Percentiles rank a stretch among this genome's conserved stretches.
These are phyloP conservation scores for Molorchus minor DNA, from an alignment of 2,888 invertebrate genomes.

Conservation along the genomic window DNA sequence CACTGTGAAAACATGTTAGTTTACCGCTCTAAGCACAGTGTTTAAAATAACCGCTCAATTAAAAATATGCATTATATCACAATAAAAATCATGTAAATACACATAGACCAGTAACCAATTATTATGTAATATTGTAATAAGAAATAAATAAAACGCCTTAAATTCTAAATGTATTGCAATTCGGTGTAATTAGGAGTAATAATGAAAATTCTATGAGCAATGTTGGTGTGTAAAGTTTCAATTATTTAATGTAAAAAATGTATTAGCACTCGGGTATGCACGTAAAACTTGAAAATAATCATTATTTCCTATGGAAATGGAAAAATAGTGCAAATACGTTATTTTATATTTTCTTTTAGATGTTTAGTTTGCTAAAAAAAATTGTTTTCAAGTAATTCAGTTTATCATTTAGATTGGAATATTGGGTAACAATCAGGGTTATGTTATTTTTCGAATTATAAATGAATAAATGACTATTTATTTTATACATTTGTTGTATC, in stretches of 20 bases:
- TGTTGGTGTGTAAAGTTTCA: slow-evolving; percentile 27
- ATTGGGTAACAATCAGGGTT: no score
- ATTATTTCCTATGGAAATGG: slow-evolving; percentile 25
- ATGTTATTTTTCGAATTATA: no score
- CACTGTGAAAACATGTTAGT: neutral
- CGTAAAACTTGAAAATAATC: slow-evolving; percentile 11
- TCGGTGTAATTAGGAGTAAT: slow-evolving; percentile 14
- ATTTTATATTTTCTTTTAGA: no score
- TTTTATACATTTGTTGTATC: neutral
- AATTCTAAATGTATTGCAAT: slow-evolving; percentile 21
- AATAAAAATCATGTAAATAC: slow-evolving; percentile 6
- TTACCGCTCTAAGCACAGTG: neutral
- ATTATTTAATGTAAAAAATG: slow-evolving; percentile 14
- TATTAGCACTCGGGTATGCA: slow-evolving; percentile 15
- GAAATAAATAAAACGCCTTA: slow-evolving; percentile 23
- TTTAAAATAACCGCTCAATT: slow-evolving; percentile 7
- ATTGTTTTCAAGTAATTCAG: no score
- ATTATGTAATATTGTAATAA: slow-evolving; percentile 11
- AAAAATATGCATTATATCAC: neutral
- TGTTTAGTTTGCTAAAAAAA: no score
- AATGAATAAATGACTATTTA: no score
- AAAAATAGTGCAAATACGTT: neutral
- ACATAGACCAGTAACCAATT: slow-evolving; percentile 7
- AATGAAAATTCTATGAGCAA: slow-evolving; percentile 26
- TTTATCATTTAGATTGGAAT: no score